Conservation (phyloP, 2,888 invertebrate genomes). For the Nemotelus pantherinus region DNA sequence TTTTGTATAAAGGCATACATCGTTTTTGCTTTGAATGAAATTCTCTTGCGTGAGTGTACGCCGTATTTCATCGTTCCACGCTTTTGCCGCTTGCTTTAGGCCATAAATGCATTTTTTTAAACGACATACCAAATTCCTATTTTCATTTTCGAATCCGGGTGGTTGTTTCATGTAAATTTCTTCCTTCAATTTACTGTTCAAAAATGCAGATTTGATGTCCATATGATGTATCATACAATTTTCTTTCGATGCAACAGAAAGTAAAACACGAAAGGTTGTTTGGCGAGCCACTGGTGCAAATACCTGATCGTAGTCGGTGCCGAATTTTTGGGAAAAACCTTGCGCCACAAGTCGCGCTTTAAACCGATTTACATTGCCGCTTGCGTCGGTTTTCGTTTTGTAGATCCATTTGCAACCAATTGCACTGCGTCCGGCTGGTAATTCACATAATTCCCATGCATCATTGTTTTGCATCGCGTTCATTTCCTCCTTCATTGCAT, state of each 20-base stretch:
- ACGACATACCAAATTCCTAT: neutral
- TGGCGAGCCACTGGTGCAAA: neutral
- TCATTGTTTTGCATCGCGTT: neutral
- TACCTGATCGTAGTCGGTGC: too few relatives aligned
- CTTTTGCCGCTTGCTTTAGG: too few relatives aligned
- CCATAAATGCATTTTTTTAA: too few relatives aligned
- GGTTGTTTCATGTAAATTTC: neutral
- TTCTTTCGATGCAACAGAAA: constrained; percentile 13
- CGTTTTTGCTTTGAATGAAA: too few relatives aligned
- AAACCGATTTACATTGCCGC: neutral
- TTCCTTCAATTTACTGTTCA: too few relatives aligned
- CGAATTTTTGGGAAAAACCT: too few relatives aligned
- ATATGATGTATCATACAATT: neutral
- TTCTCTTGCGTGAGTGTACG: too few relatives aligned
- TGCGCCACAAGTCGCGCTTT: neutral
- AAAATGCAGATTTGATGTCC: neutral
- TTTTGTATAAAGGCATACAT: too few relatives aligned
- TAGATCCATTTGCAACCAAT: neutral
- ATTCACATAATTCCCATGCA: constrained; percentile 3
- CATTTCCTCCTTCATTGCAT: neutral
- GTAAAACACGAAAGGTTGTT: neutral
- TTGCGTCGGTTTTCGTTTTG: neutral
- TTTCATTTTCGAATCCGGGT: neutral
- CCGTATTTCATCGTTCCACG: too few relatives aligned
- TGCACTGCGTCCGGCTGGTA: neutral